Evolutionary conservation across 2,113 vertebrate species (phyloP).

Genomic region (Zosterops pallidus): DNA sequence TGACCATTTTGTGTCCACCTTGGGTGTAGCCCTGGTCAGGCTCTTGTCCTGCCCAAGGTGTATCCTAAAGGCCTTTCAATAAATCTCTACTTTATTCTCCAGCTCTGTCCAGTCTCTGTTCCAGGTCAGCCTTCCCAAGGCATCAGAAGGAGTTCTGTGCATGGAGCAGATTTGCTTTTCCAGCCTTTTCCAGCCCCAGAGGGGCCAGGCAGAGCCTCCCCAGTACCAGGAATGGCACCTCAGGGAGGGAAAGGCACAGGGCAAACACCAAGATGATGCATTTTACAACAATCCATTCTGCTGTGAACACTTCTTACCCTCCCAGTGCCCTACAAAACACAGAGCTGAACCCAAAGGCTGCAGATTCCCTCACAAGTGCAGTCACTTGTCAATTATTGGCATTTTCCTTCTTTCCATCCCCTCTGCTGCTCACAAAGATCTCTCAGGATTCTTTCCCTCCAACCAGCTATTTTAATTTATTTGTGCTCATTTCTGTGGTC

Average conservation of each 20-base stretch:
- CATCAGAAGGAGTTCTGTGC: neutral
- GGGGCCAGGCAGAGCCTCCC: neutral
- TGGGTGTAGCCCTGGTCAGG: too few species aligned
- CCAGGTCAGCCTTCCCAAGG: too few species aligned
- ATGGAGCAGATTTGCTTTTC: neutral
- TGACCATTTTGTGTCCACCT: too few species aligned
- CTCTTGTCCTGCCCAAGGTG: too few species aligned
- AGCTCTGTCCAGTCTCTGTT: too few species aligned
- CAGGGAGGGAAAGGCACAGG: neutral
- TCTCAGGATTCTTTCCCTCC: neutral
- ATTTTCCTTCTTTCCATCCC: neutral
- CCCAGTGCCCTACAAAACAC: neutral
- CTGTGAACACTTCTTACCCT: fast-evolving
- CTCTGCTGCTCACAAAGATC: neutral
- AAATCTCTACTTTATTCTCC: too few species aligned
- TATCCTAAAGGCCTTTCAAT: too few species aligned
- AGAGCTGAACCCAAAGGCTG: neutral
- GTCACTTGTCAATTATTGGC: neutral
- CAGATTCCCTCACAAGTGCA: neutral
- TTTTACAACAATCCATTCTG: neutral
- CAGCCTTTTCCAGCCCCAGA: neutral
- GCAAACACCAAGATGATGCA: fast-evolving
- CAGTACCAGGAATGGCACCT: neutral
- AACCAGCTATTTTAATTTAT: neutral
- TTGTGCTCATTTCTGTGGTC: neutral